Evolutionary conservation across 1,140 invertebrate species (phyloP).

Genomic region (Telenomus remus): DNA sequence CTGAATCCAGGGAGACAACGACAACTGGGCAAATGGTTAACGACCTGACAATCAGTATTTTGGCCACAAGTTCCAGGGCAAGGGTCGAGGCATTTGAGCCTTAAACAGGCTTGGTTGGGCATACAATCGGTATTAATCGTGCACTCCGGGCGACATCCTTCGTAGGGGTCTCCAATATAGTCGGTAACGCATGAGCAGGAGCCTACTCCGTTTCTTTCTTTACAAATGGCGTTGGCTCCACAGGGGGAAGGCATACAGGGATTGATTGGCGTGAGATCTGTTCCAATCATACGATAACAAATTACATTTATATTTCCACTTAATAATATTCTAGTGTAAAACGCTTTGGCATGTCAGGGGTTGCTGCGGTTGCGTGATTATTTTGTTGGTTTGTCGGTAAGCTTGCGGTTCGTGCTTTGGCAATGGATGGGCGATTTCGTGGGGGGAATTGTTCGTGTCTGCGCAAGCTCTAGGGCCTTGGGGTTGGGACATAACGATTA

Average conservation of each 20-base stretch:
- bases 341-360: neutral
- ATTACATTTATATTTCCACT: neutral
- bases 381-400: conserved; percentile 33
- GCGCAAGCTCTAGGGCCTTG: conserved; percentile 35
- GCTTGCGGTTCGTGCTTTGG: conserved; percentile 21
- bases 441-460: conserved; percentile 39
- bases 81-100: conserved; percentile 76
- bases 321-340: conserved; percentile 21
- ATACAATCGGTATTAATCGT: conserved; percentile 75
- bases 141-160: conserved; percentile 74
- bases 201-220: conserved; percentile 65
- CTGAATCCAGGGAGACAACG: conserved; percentile 73
- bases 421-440: conserved; percentile 15
- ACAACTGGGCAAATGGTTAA: conserved; percentile 75
- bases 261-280: conserved; percentile 47
- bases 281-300: conserved; percentile 29
- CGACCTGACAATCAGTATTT: conserved; percentile 76
- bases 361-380: conserved; percentile 6
- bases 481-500: conserved; percentile 26
- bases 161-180: conserved; percentile 75
- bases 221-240: conserved; percentile 72
- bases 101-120: conserved; percentile 73
- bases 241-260: conserved; percentile 74
- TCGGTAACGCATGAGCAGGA: conserved; percentile 74
- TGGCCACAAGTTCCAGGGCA: conserved; percentile 76